phyloP scores from a whole-genome alignment of 2,113 vertebrate species.

The Vimba vimba region DNA sequence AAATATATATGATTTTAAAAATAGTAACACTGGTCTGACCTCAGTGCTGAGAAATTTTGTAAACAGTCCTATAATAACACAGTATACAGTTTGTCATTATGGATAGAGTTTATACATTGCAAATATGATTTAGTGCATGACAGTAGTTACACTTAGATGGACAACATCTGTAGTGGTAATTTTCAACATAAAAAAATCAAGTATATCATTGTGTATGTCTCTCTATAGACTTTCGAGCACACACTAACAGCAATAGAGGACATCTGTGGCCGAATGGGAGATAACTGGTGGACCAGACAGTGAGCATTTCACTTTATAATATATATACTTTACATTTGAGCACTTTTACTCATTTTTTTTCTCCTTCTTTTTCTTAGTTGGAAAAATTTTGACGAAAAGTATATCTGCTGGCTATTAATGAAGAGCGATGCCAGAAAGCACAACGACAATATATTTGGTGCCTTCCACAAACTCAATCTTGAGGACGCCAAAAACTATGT shows the following conservation, averaged over 20 bases:
- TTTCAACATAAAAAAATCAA: background rate
- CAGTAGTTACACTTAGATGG: background rate
- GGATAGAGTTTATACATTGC: background rate
- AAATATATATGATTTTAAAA: background rate
- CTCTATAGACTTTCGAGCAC: slow-evolving; percentile 88
- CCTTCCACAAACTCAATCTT: slow-evolving; percentile 94
- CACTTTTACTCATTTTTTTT: background rate
- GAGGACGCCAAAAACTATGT: slow-evolving; percentile 94
- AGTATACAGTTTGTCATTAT: background rate
- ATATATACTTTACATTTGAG: background rate
- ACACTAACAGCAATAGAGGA: slow-evolving; percentile 94
- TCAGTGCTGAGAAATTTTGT: background rate
- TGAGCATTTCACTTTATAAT: slow-evolving; percentile 38
- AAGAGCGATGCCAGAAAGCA: slow-evolving; percentile 86
- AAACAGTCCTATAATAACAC: background rate
- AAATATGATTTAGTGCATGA: background rate
- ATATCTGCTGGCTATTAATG: slow-evolving; percentile 87
- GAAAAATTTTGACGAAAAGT: slow-evolving; percentile 86
- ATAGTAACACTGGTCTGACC: background rate
- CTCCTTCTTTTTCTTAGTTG: slow-evolving; percentile 76
- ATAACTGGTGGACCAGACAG: slow-evolving; percentile 96
- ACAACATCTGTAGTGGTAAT: background rate
- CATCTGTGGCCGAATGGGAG: slow-evolving; percentile 94
- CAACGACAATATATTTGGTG: slow-evolving; percentile 85
- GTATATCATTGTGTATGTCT: background rate